These are phyloP conservation scores for Eulemur albifrons DNA, from an alignment of 2,797 vertebrate species.

Conservation along the genomic window DNA sequence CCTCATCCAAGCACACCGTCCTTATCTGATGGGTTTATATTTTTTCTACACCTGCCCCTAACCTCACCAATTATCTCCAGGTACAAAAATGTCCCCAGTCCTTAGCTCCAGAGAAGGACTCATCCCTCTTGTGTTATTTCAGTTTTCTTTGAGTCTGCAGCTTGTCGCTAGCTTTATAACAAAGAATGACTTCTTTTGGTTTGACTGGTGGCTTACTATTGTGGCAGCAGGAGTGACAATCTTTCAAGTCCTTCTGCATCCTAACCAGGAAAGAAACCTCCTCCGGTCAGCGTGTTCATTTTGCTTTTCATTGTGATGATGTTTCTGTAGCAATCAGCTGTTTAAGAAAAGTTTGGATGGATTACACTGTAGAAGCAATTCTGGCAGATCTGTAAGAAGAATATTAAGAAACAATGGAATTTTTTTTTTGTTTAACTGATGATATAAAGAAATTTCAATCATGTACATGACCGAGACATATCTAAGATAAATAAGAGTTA, in stretches of 20 bases:
- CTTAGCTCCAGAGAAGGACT: not conserved
- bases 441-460: not conserved
- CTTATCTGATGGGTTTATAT: not conserved
- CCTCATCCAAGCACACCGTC: not conserved
- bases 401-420: not conserved
- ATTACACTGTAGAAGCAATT: not conserved
- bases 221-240: not conserved
- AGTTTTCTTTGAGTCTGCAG: not conserved
- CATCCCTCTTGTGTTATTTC: not conserved
- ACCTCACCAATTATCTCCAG: not conserved
- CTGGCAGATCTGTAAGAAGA: not conserved
- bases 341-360: not conserved
- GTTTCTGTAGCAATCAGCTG: not conserved
- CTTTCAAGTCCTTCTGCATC: not conserved
- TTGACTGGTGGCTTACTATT: not conserved
- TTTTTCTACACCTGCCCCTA: not conserved
- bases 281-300: accelerated
- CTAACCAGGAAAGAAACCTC: not conserved
- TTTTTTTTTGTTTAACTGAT: not conserved
- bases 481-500: not conserved
- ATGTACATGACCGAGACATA: not conserved
- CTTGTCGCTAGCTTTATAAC: not conserved
- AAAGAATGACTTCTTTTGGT: not conserved
- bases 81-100: not conserved
- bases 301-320: not conserved